Evolutionary conservation across 1,140 invertebrate species (phyloP).

Genomic region (Achroia grisella): DNA sequence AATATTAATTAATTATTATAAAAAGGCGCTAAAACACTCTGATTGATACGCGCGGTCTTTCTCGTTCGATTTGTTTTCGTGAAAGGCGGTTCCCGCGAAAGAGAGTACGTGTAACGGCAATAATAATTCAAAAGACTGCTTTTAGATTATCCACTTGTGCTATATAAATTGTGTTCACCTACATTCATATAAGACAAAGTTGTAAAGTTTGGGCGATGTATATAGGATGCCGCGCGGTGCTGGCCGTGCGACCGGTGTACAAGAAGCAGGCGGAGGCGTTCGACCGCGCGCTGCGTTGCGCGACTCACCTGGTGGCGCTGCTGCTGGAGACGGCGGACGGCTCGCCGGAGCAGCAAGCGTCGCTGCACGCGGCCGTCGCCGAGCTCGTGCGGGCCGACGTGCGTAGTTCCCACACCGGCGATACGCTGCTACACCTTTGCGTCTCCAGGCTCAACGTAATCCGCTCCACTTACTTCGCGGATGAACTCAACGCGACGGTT

Average conservation of each 20-base stretch:
- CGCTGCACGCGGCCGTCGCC: conserved; percentile 19
- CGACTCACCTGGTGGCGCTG: conserved; percentile 87
- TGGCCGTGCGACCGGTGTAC: conserved; percentile 81
- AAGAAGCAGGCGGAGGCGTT: conserved; percentile 88
- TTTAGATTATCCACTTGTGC: too few relatives aligned
- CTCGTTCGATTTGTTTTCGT: too few relatives aligned
- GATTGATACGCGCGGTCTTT: too few relatives aligned
- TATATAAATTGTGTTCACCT: too few relatives aligned
- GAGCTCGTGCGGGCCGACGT: conserved; percentile 76
- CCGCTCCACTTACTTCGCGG: conserved; percentile 83
- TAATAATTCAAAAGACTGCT: too few relatives aligned
- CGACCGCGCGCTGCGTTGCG: conserved; percentile 85
- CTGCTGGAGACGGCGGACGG: conserved; percentile 22
- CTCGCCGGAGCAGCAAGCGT: conserved; percentile 5
- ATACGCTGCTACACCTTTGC: conserved; percentile 87
- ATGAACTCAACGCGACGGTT: conserved; percentile 76
- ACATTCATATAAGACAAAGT: too few relatives aligned
- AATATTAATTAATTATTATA: too few relatives aligned
- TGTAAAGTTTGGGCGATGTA: too few relatives aligned
- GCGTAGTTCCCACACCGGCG: conserved; percentile 80
- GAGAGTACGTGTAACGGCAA: too few relatives aligned
- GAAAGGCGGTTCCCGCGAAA: too few relatives aligned
- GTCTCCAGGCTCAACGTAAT: conserved; percentile 87
- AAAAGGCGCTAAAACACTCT: too few relatives aligned
- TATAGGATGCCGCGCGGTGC: conserved; percentile 76